Base-by-base conservation (phyloP, 2,797 vertebrate species). In the Labeo calbasu region DNA sequence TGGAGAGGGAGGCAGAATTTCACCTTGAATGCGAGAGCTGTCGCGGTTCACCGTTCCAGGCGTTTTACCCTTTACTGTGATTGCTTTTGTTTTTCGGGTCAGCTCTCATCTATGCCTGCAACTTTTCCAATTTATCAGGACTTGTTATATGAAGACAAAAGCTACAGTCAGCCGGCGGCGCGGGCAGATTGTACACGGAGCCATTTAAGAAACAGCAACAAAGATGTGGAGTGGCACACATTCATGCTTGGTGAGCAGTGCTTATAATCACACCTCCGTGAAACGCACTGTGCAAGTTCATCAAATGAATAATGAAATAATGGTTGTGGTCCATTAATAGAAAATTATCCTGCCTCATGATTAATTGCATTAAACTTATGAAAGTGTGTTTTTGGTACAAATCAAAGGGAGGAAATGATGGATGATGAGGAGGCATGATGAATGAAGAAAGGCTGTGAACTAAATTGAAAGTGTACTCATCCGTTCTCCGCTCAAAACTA, bases 391-490 rank as follows among this genome's bases (percentile, higher is more conserved):
- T 88, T 95, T 94, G 96, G 93, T 95, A 95, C 92, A 93, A 95
- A 96, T 96, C 95, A 95, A 95, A 94, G 95, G 90, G 92, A 91
- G 92, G 91, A 91, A 93, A 97, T 98, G 98, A 99, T 98, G 97
- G 96, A 98, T 98, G 96, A 96, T 94, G 96, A 96, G 91, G 94
- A 88, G 86, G 90, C 89, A 91, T 98, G 97, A 99, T 98, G 96
- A 97, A 98, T 98, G 97, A 95, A 98, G 96, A 97, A 97, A 96
- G 95, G 97, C 94, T 96, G 96, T 92, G 96, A 97, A 98, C 97
- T 99, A 98, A 99, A 99, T 99, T 98, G 97, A 97, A 99, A 97
- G 97, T 97, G 97, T 97, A 98, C 97, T 97, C 98, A 98, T 98
- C 97, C 97, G 95, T 98, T 97, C 95, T 95, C 94, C 92, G 94